A percentile compares a stretch with the other conserved stretches of the same genome.
These are phyloP conservation scores for Scaptomyza montana DNA, from an alignment of 1,140 invertebrate genomes.

Conservation along the genomic window DNA sequence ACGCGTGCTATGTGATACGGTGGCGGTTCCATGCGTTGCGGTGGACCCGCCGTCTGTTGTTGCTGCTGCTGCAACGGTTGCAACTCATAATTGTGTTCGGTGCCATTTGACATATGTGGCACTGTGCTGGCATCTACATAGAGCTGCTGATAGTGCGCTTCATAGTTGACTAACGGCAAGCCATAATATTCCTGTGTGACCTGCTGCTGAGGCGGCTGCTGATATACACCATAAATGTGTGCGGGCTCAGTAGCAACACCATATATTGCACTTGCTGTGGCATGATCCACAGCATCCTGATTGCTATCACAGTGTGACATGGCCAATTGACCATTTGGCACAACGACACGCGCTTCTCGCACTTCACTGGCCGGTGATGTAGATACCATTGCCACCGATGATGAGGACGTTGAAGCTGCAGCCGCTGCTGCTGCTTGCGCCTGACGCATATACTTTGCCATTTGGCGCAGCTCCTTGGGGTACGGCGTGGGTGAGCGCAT, in stretches of 20 bases:
- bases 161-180: slow-evolving; percentile 68
- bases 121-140: slow-evolving; percentile 66
- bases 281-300: slow-evolving; percentile 70
- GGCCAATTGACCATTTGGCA: slow-evolving; percentile 66
- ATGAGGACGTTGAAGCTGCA: slow-evolving; percentile 5
- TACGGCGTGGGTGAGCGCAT: slow-evolving; percentile 95
- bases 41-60: slow-evolving; percentile 55
- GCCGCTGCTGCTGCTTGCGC: slow-evolving; percentile 48
- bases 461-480: slow-evolving; percentile 93
- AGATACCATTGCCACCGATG: background rate
- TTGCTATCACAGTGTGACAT: slow-evolving; percentile 73
- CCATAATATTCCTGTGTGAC: slow-evolving; percentile 65
- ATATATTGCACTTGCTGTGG: slow-evolving; percentile 70
- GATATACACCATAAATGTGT: slow-evolving; percentile 67
- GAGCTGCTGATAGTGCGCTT: slow-evolving; percentile 68
- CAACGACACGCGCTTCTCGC: slow-evolving; percentile 68
- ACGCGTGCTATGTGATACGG: slow-evolving; percentile 89
- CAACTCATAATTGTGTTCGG: slow-evolving; percentile 62
- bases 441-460: slow-evolving; percentile 88
- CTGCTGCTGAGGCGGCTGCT: slow-evolving; percentile 50
- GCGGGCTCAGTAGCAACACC: slow-evolving; percentile 46
- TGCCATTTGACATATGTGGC: slow-evolving; percentile 71
- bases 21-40: slow-evolving; percentile 84
- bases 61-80: slow-evolving; percentile 57
- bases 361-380: slow-evolving; percentile 55